These are phyloP conservation scores for Gastrophysa polygoni DNA, from an alignment of 2,888 invertebrate genomes.

Conservation along the genomic window DNA sequence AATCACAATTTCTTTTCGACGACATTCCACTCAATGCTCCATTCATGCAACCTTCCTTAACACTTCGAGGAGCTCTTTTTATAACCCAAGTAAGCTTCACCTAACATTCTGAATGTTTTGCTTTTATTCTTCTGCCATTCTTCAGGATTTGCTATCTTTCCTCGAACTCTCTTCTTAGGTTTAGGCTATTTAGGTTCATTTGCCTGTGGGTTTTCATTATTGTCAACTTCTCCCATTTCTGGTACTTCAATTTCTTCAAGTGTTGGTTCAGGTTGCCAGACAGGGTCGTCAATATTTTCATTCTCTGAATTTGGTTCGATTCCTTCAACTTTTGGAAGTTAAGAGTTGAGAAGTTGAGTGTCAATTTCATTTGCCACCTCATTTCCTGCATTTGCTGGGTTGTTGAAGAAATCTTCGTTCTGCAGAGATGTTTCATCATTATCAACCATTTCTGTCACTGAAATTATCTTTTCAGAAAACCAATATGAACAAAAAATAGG, in stretches of 20 bases:
- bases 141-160: constrained; percentile 1
- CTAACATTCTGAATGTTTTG: constrained; percentile 5
- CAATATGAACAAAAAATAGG: constrained; percentile 2
- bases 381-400: constrained; percentile 5
- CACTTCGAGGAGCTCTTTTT: too few relatives aligned
- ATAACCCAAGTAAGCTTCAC: background rate
- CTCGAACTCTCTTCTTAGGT: background rate
- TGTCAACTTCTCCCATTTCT: constrained; percentile 7
- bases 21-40: too few relatives aligned
- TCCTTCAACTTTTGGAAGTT: too few relatives aligned
- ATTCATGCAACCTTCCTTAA: too few relatives aligned
- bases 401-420: constrained; percentile 8
- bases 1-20: too few relatives aligned
- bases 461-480: constrained; percentile 1
- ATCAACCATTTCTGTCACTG: constrained; percentile 3
- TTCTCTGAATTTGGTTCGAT: too few relatives aligned
- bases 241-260: constrained; percentile 3
- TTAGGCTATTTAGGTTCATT: too few relatives aligned
- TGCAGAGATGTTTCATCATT: constrained; percentile 4
- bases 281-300: too few relatives aligned
- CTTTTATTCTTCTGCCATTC: constrained; percentile 2
- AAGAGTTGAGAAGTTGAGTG: too few relatives aligned
- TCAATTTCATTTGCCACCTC: background rate
- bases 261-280: constrained; percentile 2
- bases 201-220: constrained; percentile 5